Conservation (phyloP, 2,888 invertebrate species). For the Drosophila borealis region DNA sequence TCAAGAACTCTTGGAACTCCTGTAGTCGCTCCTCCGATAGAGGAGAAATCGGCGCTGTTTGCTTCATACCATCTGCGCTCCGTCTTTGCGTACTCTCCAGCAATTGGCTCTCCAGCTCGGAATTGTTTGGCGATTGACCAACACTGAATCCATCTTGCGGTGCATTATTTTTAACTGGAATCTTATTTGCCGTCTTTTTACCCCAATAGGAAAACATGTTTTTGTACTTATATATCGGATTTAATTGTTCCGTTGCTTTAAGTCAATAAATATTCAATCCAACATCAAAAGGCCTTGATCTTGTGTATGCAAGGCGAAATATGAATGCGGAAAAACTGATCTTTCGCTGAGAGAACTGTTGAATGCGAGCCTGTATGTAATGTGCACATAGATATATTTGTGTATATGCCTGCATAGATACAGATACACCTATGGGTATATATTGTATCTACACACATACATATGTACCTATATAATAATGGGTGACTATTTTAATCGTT, state of each 20-base stretch:
- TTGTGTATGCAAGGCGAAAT: slow-evolving; percentile 43
- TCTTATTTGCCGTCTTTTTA: slow-evolving; percentile 41
- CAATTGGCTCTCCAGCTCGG: neutral
- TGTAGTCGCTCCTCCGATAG: slow-evolving; percentile 42
- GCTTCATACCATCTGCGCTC: neutral
- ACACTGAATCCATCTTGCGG: slow-evolving; percentile 4
- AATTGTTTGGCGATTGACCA: neutral
- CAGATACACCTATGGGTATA: slow-evolving; percentile 6
- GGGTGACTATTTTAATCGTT: slow-evolving; percentile 1
- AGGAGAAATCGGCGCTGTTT: slow-evolving; percentile 12
- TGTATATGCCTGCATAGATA: neutral
- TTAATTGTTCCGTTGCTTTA: neutral
- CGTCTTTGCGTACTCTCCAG: neutral
- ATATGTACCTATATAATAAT: neutral
- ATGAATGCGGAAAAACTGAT: slow-evolving; percentile 39
- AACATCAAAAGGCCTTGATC: slow-evolving; percentile 62
- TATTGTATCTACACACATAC: neutral
- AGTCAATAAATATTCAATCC: slow-evolving; percentile 5
- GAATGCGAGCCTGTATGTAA: neutral
- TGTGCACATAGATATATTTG: neutral
- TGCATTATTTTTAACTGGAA: slow-evolving; percentile 3
- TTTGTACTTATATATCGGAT: neutral
- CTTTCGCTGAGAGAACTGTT: slow-evolving; percentile 16
- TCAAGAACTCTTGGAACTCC: slow-evolving; percentile 80
- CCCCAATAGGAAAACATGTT: slow-evolving; percentile 69